phyloP scores from a whole-genome alignment of 2,888 invertebrate genomes.

The Ochlodes sylvanus region DNA sequence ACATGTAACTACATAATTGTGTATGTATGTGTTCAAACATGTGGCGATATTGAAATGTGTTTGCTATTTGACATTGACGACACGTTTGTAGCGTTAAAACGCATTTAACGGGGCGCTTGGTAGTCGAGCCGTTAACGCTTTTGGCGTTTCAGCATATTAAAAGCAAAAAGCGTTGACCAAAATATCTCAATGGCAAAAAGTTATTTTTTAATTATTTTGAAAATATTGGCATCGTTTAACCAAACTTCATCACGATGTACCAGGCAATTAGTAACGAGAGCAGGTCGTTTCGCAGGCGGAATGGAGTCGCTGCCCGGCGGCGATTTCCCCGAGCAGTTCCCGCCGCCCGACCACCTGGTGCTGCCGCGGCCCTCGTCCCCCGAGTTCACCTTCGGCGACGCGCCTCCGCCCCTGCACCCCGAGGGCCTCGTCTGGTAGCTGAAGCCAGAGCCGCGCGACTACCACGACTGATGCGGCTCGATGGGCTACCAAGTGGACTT shows the following conservation, averaged over 20 bases:
- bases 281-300: constrained; percentile 91
- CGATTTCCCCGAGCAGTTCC: constrained; percentile 84
- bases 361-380: constrained; percentile 91
- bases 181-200: too few relatives aligned
- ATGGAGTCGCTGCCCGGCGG: constrained; percentile 85
- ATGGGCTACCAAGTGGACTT: constrained; percentile 77
- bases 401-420: constrained; percentile 78
- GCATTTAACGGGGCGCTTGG: too few relatives aligned
- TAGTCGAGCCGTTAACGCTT: too few relatives aligned
- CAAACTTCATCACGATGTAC: constrained; percentile 12
- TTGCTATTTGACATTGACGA: too few relatives aligned
- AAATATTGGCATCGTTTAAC: constrained; percentile 2
- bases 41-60: too few relatives aligned
- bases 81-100: too few relatives aligned
- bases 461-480: constrained; percentile 85
- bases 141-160: too few relatives aligned
- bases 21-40: too few relatives aligned
- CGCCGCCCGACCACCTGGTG: constrained; percentile 87
- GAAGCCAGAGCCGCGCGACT: constrained; percentile 86
- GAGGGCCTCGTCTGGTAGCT: constrained; percentile 85
- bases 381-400: constrained; percentile 87
- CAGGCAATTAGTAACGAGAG: constrained; percentile 79
- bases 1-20: too few relatives aligned
- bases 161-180: too few relatives aligned
- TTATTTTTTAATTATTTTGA: neutral